Evolutionary conservation across 1,140 invertebrate genomes (phyloP).

Genomic region (Manduca sexta): DNA sequence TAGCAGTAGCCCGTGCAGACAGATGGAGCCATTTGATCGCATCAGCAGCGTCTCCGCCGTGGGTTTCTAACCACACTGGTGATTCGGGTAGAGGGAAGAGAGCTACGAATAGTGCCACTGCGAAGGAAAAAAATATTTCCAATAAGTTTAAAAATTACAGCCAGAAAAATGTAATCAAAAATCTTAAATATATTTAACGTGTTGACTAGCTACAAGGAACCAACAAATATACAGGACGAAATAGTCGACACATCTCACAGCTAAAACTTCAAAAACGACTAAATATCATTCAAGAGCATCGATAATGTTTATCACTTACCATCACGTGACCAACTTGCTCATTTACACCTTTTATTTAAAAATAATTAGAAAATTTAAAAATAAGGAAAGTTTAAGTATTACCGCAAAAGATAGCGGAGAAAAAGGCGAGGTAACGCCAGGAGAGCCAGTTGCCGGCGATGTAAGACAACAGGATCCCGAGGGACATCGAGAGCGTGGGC

Average conservation of each 20-base stretch:
- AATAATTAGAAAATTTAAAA: background rate
- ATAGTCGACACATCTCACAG: no score
- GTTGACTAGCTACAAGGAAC: no score
- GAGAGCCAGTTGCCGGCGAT: conserved; percentile 73
- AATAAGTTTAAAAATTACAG: no score
- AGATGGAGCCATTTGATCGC: conserved; percentile 69
- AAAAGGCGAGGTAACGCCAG: conserved; percentile 75
- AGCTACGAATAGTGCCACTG: conserved; percentile 58
- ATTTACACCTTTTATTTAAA: no score
- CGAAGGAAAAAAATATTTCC: background rate
- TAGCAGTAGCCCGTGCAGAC: conserved; percentile 46
- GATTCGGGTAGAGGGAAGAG: conserved; percentile 75
- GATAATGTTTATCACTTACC: no score
- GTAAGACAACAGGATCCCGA: conserved; percentile 78
- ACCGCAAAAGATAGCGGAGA: conserved; percentile 66
- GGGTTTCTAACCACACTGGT: conserved; percentile 72
- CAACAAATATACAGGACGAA: no score
- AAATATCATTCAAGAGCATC: no score
- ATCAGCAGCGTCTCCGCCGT: conserved; percentile 65
- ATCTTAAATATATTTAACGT: no score
- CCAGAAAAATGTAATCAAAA: no score
- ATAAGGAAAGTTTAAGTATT: conserved; percentile 8
- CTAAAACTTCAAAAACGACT: no score
- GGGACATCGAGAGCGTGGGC: conserved; percentile 76
- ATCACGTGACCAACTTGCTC: no score